A percentile compares a stretch with the other conserved stretches of the same genome.
These are phyloP conservation scores for Pteria penguin DNA, from an alignment of 2,888 invertebrate genomes.

Conservation along the genomic window DNA sequence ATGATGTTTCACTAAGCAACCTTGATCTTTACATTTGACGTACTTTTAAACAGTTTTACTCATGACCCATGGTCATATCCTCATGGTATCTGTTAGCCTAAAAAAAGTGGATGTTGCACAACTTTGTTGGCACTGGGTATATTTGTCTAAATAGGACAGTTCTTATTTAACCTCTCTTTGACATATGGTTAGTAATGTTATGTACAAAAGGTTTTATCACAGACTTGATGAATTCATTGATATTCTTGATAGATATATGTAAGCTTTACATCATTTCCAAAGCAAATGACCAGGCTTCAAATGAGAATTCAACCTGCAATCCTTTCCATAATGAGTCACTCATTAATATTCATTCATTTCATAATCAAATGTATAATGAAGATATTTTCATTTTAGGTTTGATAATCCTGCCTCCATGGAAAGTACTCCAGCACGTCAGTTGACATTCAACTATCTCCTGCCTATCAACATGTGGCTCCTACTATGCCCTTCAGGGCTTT, in stretches of 20 bases:
- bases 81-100: no score
- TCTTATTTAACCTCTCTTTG: no score
- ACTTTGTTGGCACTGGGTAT: no score
- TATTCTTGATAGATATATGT: no score
- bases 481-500: conserved; percentile 92
- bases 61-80: no score
- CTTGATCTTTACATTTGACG: no score
- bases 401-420: conserved; percentile 98
- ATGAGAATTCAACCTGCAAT: background rate
- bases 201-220: background rate
- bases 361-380: background rate
- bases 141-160: no score
- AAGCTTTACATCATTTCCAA: no score
- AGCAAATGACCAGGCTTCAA: no score
- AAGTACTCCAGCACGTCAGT: conserved; percentile 89
- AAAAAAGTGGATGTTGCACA: no score
- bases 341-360: background rate
- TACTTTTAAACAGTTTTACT: no score
- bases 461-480: conserved; percentile 94
- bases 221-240: background rate
- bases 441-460: conserved; percentile 95
- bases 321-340: background rate
- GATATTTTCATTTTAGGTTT: conserved; percentile 84
- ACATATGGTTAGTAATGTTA: background rate
- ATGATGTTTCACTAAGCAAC: no score